Percentiles rank a stretch among this genome's conserved stretches.
phyloP scores from a whole-genome alignment of 1,140 invertebrate genomes.

The Oedothorax gibbosus region DNA sequence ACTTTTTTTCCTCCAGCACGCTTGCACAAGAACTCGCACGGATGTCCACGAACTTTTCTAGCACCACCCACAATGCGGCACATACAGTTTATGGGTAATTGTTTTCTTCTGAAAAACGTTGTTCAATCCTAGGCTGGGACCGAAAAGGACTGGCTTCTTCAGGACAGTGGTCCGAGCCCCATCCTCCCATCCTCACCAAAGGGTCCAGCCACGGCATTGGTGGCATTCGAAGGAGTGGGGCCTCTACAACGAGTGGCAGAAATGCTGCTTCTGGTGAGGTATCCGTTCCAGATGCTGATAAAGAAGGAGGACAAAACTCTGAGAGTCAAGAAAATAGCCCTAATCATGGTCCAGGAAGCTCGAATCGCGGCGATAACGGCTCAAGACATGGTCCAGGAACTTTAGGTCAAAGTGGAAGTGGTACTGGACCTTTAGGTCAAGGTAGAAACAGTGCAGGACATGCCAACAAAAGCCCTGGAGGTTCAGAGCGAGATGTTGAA shows the following conservation, averaged over 20 bases:
- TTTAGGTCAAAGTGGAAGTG: background rate
- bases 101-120: background rate
- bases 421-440: background rate
- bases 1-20: constrained; percentile 1
- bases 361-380: background rate
- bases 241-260: constrained; percentile 13
- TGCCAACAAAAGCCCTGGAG: background rate
- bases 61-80: background rate
- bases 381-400: background rate
- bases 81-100: background rate
- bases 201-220: background rate
- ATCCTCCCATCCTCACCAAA: constrained; percentile 21
- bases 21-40: background rate
- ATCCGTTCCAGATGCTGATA: background rate
- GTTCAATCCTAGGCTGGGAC: constrained; percentile 50
- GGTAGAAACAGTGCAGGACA: background rate
- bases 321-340: no score
- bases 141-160: constrained; percentile 34
- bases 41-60: background rate
- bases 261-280: background rate
- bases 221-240: constrained; percentile 26
- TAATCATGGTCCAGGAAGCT: background rate
- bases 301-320: constrained; percentile 1
- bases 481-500: background rate
- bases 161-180: constrained; percentile 28